phyloP scores from a whole-genome alignment of 2,888 invertebrate genomes.

The Eristalis tenax region DNA sequence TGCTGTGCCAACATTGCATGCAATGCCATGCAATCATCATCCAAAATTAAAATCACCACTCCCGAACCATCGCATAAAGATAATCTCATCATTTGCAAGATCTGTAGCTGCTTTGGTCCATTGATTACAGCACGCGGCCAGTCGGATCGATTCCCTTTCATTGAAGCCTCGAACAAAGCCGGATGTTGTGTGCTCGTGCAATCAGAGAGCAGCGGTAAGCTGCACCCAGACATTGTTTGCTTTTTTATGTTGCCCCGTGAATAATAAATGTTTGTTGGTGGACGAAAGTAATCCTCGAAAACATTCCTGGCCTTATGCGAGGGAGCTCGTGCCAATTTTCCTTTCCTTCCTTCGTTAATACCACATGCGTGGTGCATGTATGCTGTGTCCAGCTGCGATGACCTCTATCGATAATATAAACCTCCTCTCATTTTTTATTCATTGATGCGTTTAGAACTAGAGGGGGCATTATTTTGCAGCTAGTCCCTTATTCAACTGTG shows the following conservation, averaged over 20 bases:
- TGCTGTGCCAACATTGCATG: no score
- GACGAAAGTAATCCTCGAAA: conserved; percentile 62
- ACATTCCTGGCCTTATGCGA: conserved; percentile 21
- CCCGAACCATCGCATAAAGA: conserved; percentile 41
- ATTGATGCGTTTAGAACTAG: conserved; percentile 50
- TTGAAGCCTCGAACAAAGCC: conserved; percentile 44
- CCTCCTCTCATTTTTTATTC: conserved; percentile 63
- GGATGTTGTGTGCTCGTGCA: conserved; percentile 47
- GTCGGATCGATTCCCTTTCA: conserved; percentile 27
- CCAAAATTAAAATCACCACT: conserved; percentile 10
- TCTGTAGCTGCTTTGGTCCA: conserved; percentile 4
- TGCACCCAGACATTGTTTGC: conserved; percentile 49
- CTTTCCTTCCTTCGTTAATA: conserved; percentile 17
- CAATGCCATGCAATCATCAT: background rate
- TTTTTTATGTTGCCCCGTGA: conserved; percentile 32
- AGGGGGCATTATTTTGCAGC: conserved; percentile 20
- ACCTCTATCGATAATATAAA: conserved; percentile 64
- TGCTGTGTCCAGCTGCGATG: conserved; percentile 68
- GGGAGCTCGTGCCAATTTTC: conserved; percentile 64
- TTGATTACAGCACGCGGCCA: conserved; percentile 3
- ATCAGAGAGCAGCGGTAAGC: conserved; percentile 31
- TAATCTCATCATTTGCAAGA: conserved; percentile 40
- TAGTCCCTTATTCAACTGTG: conserved; percentile 27
- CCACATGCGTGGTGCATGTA: conserved; percentile 37
- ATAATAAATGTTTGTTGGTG: conserved; percentile 45